Base-by-base conservation (phyloP, 2,888 invertebrate species). In the Napeogenes sylphis region DNA sequence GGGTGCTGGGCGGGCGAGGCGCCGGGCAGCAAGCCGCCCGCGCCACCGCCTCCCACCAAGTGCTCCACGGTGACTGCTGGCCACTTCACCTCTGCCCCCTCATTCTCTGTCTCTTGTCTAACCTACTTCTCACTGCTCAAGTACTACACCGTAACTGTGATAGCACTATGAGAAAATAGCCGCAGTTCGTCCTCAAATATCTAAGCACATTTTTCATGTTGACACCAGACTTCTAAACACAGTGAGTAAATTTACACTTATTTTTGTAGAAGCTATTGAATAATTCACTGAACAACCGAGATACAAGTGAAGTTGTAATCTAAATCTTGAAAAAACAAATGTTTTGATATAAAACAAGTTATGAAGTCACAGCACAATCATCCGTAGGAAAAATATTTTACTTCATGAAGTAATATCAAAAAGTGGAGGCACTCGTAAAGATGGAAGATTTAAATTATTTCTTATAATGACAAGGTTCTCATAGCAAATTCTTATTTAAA, bases 1-100 rank as follows among this genome's bases (percentile, higher is more conserved):
- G 92, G 93, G 72, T 92, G 91, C 74, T 92, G 91, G 75, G 90
- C 89, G 74, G 91, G 91, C 79, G 92, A 91, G 80, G 90, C 90
- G 82, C 91, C 90, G 88, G 93, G 93, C 90, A 92, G 91, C 90
- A 92, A 87, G 86, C 93, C 91, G 90, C 93, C 92, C 91, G 93
- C 91, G 84, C 93, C 89, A 85, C 93, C 93, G 91, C 94, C 94
- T 92, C 94, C 94, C 92, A 94, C 94, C 92, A 94, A 92, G 91
- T 94, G 94, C 93, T 94, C 94, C 93, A 94, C 94, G 89, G 91
- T 91, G 92, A 71, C 74, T 75, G 73, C 69, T 75, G 69, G 63
- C 59, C 71, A 72, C 75, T 79, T 86, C 78, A 88, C 81, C 82
- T 83, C 70, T 76, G 77, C 70, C 79, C 80, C 75, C 73, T 77